Evolutionary conservation across 2,888 invertebrate genomes (phyloP).

Genomic region (Heterodera filipjevi): DNA sequence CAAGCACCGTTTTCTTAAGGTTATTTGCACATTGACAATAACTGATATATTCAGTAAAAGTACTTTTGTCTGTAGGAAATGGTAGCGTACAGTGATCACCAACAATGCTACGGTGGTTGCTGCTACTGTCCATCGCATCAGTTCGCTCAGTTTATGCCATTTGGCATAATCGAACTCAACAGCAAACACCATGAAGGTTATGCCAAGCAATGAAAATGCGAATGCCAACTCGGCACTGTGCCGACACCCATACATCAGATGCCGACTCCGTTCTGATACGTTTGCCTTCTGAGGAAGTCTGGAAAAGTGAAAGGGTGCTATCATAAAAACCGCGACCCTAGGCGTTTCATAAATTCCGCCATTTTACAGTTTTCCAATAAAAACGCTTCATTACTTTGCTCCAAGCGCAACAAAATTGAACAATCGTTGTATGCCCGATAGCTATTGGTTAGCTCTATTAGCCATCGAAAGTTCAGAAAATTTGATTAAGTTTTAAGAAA

Average conservation of each 20-base stretch:
- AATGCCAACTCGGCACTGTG: slow-evolving; percentile 15
- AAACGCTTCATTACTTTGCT: too few relatives aligned
- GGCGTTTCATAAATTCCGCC: too few relatives aligned
- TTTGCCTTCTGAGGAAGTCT: not conserved
- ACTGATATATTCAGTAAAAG: not conserved
- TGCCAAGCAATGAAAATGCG: slow-evolving; percentile 6
- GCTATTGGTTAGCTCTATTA: too few relatives aligned
- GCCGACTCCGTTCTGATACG: slow-evolving; percentile 2
- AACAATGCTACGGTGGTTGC: slow-evolving; percentile 7
- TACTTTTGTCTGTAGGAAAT: slow-evolving; percentile 4
- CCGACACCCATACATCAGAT: not conserved
- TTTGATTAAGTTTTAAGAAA: too few relatives aligned
- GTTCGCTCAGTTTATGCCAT: not conserved
- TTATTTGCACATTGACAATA: too few relatives aligned
- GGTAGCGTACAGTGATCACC: slow-evolving; percentile 10
- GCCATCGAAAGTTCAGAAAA: too few relatives aligned
- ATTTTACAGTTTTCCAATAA: too few relatives aligned
- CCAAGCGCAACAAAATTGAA: too few relatives aligned
- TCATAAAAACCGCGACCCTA: too few relatives aligned
- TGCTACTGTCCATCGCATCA: not conserved
- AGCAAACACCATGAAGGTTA: slow-evolving; percentile 18
- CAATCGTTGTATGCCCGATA: too few relatives aligned
- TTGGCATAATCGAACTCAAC: not conserved
- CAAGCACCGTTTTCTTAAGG: too few relatives aligned
- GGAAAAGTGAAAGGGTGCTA: not conserved